Conservation (phyloP, 2,113 vertebrate genomes). For the Ursus arctos region DNA sequence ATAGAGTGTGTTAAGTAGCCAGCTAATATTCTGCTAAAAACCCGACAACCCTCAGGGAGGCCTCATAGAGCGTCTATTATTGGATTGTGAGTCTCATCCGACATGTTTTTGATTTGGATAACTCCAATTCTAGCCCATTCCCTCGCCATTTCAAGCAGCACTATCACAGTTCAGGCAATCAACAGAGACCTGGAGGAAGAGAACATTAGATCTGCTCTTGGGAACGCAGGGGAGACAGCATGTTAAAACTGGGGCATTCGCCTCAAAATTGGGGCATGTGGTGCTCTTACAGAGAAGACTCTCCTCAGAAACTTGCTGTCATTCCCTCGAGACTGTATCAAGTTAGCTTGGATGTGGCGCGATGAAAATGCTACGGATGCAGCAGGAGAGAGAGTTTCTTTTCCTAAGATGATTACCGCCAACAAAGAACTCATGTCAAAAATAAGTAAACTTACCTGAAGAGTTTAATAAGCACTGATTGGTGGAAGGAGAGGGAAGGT, state of each 20-base stretch:
- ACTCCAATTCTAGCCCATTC: constrained; percentile 25
- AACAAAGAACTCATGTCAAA: constrained; percentile 39
- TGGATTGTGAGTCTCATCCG: neutral
- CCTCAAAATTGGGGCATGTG: constrained; percentile 58
- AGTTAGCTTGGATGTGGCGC: neutral
- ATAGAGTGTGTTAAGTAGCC: constrained; percentile 49
- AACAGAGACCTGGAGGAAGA: constrained; percentile 32
- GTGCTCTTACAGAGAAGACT: neutral
- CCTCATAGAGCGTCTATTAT: neutral
- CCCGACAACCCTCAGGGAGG: neutral
- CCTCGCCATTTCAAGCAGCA: constrained; percentile 3
- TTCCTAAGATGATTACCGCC: neutral
- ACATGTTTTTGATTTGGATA: constrained; percentile 45
- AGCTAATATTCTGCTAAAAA: constrained; percentile 56
- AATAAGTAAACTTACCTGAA: neutral
- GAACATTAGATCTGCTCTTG: neutral
- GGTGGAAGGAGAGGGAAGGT: neutral
- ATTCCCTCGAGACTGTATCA: neutral
- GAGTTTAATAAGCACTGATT: neutral
- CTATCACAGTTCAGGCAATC: constrained; percentile 61
- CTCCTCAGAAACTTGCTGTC: constrained; percentile 5
- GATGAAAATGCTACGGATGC: neutral
- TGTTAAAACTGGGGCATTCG: constrained; percentile 52
- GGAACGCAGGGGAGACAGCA: constrained; percentile 35
- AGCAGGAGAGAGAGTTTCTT: neutral